Evolutionary conservation across 1,140 invertebrate genomes (phyloP), one percentile per base, ranked within the genome.

Genomic region (Uloborus diversus): DNA sequence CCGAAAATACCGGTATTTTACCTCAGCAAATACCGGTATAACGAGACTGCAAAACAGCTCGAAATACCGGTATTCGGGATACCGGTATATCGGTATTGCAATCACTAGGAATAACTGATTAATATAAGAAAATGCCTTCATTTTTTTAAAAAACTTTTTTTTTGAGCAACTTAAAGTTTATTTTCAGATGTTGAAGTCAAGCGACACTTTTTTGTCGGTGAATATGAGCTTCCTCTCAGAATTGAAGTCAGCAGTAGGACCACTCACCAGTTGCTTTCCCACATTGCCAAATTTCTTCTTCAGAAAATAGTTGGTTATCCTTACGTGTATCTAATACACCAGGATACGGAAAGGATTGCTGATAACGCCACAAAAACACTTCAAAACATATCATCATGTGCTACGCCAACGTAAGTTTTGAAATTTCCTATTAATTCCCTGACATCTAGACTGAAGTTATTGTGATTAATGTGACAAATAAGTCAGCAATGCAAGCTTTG

Each of bases 251-350:
- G 85, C 79, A 78, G 86, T 13, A 86, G 90, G 57, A 82, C 90
- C 3, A 89, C 90, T 0, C 92, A 93, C 82, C 89, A 90, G 71
- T 84, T 93, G 28, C 87, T 88, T 25, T 90, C 91, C 0, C 85
- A 89, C 61, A 88, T 93, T n/a, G 89, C 92, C 81, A 89, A 88
- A 78, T 91, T 92, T 47, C 89, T 92, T 73, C 83, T 92, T 3
- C 85, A 87, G 56, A 91, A 93, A 82, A 87, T 91, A 1, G 83
- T 93, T 2, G 90, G 91, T 2, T 93, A 93, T 83, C 82, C 87
- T 1, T 85, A 88, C 30, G 88, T 93, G 0, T 83, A 84, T 23
- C 84, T 92, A 1, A 81, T 88, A 1, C 0, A 33, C 4, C 73
- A 78, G 14, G 73, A 78, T 37, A 13, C 3, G 1, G 71, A 32